A percentile compares a stretch with the other conserved stretches of the same genome.
phyloP scores from a whole-genome alignment of 2,113 vertebrate species.

The Grus americana region DNA sequence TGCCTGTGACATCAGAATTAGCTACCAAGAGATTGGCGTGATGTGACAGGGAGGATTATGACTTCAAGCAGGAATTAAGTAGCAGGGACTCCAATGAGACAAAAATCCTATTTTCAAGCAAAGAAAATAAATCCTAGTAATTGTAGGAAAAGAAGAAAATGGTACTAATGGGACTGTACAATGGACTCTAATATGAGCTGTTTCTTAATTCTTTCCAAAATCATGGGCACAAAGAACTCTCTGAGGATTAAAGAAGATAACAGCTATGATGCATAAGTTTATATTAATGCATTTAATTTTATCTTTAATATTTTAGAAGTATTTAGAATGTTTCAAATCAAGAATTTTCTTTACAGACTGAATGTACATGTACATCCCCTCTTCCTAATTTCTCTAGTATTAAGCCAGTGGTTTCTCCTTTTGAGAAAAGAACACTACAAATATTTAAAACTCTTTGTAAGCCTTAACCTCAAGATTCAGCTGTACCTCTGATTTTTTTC shows the following conservation, averaged over 20 bases:
- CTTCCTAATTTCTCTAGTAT: neutral
- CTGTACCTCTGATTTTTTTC: neutral
- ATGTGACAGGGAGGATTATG: constrained; percentile 52
- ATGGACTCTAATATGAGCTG: constrained; percentile 10
- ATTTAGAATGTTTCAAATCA: neutral
- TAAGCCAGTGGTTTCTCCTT: neutral
- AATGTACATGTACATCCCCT: neutral
- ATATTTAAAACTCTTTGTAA: neutral
- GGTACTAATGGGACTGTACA: neutral
- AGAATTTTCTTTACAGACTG: neutral
- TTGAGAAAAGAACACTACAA: neutral
- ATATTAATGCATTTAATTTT: neutral
- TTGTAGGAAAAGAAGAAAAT: constrained; percentile 22
- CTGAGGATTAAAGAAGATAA: neutral
- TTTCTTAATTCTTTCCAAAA: neutral
- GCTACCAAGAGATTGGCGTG: constrained; percentile 41
- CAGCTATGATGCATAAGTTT: neutral
- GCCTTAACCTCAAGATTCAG: neutral
- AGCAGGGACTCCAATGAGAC: constrained; percentile 13
- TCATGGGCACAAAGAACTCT: neutral
- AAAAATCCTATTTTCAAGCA: constrained; percentile 49
- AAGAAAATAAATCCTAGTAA: constrained; percentile 50
- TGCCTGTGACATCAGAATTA: constrained; percentile 55
- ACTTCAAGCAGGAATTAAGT: constrained; percentile 62
- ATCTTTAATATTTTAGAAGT: neutral